Evolutionary conservation across 2,888 invertebrate species (phyloP).

Genomic region (Apotomis betuletana): DNA sequence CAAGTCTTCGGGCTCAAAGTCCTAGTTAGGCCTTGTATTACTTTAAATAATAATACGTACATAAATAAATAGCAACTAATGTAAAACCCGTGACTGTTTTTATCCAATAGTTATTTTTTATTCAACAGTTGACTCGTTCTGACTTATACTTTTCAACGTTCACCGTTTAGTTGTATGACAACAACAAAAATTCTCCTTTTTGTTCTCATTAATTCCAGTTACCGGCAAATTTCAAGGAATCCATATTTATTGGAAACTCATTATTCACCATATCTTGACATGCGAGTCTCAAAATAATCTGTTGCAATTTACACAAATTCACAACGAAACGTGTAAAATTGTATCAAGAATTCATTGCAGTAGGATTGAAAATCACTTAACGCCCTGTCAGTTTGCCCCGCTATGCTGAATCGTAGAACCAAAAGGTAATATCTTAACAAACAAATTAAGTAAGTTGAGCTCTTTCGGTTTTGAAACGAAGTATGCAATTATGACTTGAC

Average conservation of each 20-base stretch:
- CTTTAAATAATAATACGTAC: no score
- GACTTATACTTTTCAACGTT: no score
- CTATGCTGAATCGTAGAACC: neutral
- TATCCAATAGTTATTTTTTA: no score
- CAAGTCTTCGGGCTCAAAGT: no score
- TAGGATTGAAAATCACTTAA: conserved; percentile 18
- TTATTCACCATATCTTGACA: conserved; percentile 29
- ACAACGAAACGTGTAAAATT: neutral
- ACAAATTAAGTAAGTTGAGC: conserved; percentile 4
- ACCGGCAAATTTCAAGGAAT: conserved; percentile 12
- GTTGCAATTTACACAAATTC: conserved; percentile 9
- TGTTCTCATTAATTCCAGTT: conserved; percentile 14
- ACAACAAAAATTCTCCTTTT: neutral
- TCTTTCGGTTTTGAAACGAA: neutral
- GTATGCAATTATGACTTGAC: conserved; percentile 47
- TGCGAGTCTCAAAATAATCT: conserved; percentile 3
- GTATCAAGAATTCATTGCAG: conserved; percentile 1
- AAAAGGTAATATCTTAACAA: neutral
- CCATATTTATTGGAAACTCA: conserved; percentile 1
- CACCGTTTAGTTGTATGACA: neutral
- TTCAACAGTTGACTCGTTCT: no score
- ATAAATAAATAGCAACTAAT: no score
- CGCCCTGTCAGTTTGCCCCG: conserved; percentile 8
- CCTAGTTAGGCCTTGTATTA: no score
- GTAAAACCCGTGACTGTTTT: no score